Percentiles rank a stretch among this genome's conserved stretches.
Conservation (phyloP, 2,797 vertebrate genomes). For the Neopelma chrysocephalum region DNA sequence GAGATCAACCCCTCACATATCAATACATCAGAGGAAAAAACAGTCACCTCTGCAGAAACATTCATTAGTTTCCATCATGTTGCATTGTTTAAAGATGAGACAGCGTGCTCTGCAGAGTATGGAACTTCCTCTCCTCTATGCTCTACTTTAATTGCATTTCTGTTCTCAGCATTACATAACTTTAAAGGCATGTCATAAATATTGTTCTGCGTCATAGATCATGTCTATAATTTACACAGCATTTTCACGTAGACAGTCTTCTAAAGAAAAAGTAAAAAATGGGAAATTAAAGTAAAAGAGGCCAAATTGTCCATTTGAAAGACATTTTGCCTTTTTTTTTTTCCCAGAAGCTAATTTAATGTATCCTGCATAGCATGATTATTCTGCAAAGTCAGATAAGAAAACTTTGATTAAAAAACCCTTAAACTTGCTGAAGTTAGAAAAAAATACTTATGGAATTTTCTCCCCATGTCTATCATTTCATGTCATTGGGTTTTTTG, state of each 20-base stretch:
- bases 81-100: constrained; percentile 50
- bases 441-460: background rate
- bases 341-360: background rate
- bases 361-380: background rate
- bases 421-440: background rate
- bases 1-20: background rate
- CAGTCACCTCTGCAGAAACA: constrained; percentile 17
- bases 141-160: constrained; percentile 54
- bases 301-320: background rate
- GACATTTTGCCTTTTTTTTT: background rate
- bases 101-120: background rate
- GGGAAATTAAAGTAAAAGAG: background rate
- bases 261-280: background rate
- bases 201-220: constrained; percentile 25
- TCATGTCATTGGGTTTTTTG: background rate
- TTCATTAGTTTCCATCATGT: constrained; percentile 39
- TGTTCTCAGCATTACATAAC: constrained; percentile 41
- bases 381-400: background rate
- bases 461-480: background rate
- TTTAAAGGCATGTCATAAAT: constrained; percentile 54
- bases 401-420: background rate
- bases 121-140: constrained; percentile 22
- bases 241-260: background rate
- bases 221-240: background rate
- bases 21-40: constrained; percentile 11